A percentile compares a stretch with the other conserved stretches of the same genome.
phyloP scores from a whole-genome alignment of 1,140 invertebrate species.

The Nasonia vitripennis region DNA sequence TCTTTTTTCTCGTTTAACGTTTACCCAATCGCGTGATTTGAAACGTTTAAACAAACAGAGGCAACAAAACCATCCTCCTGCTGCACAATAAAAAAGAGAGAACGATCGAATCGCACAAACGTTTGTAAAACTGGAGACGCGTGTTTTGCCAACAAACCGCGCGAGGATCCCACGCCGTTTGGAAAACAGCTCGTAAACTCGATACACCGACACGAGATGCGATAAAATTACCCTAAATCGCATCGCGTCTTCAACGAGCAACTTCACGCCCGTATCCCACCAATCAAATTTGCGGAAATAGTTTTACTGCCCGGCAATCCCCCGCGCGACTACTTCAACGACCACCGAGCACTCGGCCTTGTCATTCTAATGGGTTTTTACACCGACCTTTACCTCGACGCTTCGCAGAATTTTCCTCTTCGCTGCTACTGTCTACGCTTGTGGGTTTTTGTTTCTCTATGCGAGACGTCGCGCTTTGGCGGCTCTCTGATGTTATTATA shows the following conservation, averaged over 20 bases:
- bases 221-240: not conserved
- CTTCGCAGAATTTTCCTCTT: not conserved
- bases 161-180: not conserved
- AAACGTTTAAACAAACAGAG: not conserved
- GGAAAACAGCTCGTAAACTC: not conserved
- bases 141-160: not conserved
- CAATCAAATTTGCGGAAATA: conserved; percentile 24
- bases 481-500: not conserved
- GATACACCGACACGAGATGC: not conserved
- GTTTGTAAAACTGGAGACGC: not conserved
- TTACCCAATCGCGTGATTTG: too few relatives aligned
- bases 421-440: not conserved
- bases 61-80: too few relatives aligned
- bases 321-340: not conserved
- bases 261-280: conserved; percentile 6
- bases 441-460: too few relatives aligned
- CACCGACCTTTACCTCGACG: not conserved
- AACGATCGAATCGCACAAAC: not conserved
- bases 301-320: conserved; percentile 10
- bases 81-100: too few relatives aligned
- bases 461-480: too few relatives aligned
- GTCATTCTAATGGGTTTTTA: not conserved
- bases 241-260: not conserved
- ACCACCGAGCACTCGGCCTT: not conserved
- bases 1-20: too few relatives aligned